Conservation (phyloP, 2,797 vertebrate genomes). For the Melanotaenia parkinsoni region DNA sequence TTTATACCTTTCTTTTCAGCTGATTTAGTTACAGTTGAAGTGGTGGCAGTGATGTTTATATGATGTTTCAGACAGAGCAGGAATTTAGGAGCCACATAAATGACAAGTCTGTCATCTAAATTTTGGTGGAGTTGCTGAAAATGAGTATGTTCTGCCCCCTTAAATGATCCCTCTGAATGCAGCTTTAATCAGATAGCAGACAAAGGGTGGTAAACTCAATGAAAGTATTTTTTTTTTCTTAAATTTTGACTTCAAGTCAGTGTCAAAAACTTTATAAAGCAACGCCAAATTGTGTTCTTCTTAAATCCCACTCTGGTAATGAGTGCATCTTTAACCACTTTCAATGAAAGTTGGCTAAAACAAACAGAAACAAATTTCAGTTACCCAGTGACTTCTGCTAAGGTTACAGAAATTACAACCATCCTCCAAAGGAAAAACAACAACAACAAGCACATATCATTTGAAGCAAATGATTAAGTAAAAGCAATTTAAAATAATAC, state of each 20-base stretch:
- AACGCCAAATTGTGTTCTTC: neutral
- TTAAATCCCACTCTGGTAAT: neutral
- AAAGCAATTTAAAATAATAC: neutral
- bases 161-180: neutral
- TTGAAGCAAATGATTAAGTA: neutral
- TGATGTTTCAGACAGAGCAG: neutral
- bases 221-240: too few relatives aligned
- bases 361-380: neutral
- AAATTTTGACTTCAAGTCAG: too few relatives aligned
- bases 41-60: neutral
- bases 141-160: neutral
- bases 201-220: neutral
- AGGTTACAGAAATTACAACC: neutral
- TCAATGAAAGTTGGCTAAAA: too few relatives aligned
- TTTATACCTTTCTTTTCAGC: neutral
- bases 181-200: constrained; percentile 1
- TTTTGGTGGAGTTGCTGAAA: neutral
- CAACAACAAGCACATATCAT: neutral
- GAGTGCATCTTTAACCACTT: neutral
- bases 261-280: too few relatives aligned
- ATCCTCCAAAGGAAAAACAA: neutral
- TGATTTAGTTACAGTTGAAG: neutral
- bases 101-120: neutral
- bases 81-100: too few relatives aligned
- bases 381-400: neutral